A percentile compares a stretch with the other conserved stretches of the same genome.
Evolutionary conservation across 2,113 vertebrate genomes (phyloP).

Genomic region (Orientallactaga bullata): DNA sequence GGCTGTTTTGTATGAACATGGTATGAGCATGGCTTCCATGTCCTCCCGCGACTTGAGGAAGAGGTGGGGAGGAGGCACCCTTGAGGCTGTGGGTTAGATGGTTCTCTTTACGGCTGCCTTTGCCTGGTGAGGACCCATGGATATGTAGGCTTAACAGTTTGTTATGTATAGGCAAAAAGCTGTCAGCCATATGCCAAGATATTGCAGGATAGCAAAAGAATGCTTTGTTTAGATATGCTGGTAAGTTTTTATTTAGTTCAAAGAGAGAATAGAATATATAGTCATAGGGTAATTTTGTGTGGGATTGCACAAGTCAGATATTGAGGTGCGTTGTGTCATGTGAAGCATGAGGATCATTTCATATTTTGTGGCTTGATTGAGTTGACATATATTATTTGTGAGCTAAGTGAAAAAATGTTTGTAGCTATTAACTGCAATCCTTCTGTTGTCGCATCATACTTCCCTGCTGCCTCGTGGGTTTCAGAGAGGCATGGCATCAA

Average conservation of each 20-base stretch:
- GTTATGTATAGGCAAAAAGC: background rate
- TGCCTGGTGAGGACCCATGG: background rate
- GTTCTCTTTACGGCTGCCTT: background rate
- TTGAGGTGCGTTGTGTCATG: background rate
- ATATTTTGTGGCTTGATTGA: background rate
- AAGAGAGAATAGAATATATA: background rate
- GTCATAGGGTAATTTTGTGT: background rate
- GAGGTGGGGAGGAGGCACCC: background rate
- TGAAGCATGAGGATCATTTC: slow-evolving; percentile 19
- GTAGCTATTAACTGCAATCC: background rate
- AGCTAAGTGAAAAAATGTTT: slow-evolving; percentile 11
- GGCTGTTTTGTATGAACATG: background rate
- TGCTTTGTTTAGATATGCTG: background rate
- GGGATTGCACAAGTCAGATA: background rate
- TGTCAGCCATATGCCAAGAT: background rate
- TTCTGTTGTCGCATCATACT: background rate
- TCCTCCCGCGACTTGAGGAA: background rate
- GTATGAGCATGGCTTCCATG: background rate
- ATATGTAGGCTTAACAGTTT: background rate
- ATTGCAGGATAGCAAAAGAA: background rate
- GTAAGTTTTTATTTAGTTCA: slow-evolving; percentile 7
- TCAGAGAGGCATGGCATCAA: background rate
- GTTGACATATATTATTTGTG: background rate
- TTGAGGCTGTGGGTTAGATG: slow-evolving; percentile 4
- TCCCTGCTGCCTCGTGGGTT: slow-evolving; percentile 2